Evolutionary conservation across 1,140 invertebrate species (phyloP).

Genomic region (Dendrolimus kikuchii): DNA sequence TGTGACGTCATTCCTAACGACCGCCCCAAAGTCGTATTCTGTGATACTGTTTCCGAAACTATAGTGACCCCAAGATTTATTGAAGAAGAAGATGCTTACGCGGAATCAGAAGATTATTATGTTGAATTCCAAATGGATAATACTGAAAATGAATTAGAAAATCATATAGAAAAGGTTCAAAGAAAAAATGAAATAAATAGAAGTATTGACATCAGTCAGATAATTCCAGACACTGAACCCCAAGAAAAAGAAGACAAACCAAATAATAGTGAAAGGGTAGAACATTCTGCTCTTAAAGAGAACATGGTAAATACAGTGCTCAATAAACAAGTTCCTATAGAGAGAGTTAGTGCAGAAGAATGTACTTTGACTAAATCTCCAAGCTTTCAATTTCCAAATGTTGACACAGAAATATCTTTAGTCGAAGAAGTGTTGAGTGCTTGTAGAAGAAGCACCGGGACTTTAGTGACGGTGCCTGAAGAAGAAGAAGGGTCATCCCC

Average conservation of each 20-base stretch:
- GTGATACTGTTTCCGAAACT: constrained; percentile 57
- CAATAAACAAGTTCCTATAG: constrained; percentile 37
- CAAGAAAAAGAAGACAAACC: constrained; percentile 36
- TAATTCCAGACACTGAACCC: constrained; percentile 23
- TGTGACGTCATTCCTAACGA: constrained; percentile 46
- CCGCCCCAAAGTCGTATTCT: constrained; percentile 34
- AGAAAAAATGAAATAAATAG: constrained; percentile 70
- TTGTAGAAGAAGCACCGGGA: constrained; percentile 56
- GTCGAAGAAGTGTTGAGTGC: constrained; percentile 62
- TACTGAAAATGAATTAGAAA: constrained; percentile 60
- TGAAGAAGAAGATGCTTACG: constrained; percentile 58
- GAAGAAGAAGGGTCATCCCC: constrained; percentile 73
- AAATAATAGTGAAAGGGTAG: constrained; percentile 48
- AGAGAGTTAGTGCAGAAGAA: constrained; percentile 29
- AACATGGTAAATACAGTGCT: constrained; percentile 56
- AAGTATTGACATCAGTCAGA: constrained; percentile 44
- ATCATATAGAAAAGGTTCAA: constrained; percentile 61
- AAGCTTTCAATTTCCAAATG: constrained; percentile 40
- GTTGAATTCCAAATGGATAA: constrained; percentile 52
- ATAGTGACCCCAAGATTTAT: constrained; percentile 58
- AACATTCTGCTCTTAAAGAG: constrained; percentile 55
- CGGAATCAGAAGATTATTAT: constrained; percentile 56
- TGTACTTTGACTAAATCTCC: constrained; percentile 41
- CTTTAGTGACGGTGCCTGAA: constrained; percentile 75
- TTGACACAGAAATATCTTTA: constrained; percentile 52